phyloP scores from a whole-genome alignment of 2,797 vertebrate species.

The Siniperca undulata region DNA sequence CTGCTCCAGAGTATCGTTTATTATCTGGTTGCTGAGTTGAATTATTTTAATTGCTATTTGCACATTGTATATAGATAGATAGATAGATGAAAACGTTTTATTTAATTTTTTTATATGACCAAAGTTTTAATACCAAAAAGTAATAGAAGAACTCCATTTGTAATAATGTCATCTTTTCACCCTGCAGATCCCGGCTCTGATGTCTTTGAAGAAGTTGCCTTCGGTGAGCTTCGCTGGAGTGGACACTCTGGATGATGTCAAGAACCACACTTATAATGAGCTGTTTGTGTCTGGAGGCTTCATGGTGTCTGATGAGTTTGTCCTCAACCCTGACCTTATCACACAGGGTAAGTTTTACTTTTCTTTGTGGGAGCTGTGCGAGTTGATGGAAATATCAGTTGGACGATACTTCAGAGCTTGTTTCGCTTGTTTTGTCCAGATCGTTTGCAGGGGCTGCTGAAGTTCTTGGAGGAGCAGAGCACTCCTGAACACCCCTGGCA shows the following conservation, averaged over 20 bases:
- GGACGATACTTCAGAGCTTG: neutral
- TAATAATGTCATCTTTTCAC: constrained; percentile 6
- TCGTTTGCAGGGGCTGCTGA: constrained; percentile 91
- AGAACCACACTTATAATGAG: constrained; percentile 97
- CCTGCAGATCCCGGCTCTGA: constrained; percentile 93
- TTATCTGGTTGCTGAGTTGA: neutral
- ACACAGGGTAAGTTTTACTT: constrained; percentile 85
- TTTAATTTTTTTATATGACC: neutral
- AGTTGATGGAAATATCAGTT: neutral
- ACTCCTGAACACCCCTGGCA: constrained; percentile 95
- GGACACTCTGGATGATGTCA: constrained; percentile 96
- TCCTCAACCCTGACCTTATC: constrained; percentile 93
- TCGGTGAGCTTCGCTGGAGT: constrained; percentile 98
- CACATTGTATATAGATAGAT: neutral
- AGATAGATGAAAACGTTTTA: neutral
- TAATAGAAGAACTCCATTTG: neutral
- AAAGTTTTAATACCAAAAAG: neutral
- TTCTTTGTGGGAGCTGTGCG: neutral
- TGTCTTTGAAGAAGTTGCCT: constrained; percentile 93
- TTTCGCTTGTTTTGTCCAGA: constrained; percentile 82
- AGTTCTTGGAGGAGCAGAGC: constrained; percentile 92
- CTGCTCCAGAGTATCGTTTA: constrained; percentile 8
- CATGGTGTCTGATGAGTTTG: constrained; percentile 96
- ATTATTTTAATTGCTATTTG: neutral
- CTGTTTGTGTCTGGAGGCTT: constrained; percentile 97